Conservation (phyloP, 64 coral and sea anemone species). For the Montipora cactus region DNA sequence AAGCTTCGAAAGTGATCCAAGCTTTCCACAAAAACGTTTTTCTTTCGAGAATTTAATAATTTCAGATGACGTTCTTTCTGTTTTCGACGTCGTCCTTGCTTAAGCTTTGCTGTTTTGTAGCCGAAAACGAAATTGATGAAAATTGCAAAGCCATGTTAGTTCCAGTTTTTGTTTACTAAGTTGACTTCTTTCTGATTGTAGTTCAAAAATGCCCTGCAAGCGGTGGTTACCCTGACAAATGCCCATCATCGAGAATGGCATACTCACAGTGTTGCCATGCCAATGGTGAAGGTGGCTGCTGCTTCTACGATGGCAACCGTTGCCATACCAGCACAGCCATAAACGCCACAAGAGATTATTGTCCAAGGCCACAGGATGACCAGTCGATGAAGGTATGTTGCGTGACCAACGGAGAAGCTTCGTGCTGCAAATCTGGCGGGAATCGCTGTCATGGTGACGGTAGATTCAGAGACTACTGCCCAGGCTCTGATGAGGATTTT, state of each 20-base stretch:
- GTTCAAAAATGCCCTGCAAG: neutral
- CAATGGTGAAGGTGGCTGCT: neutral
- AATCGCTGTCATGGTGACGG: constrained; percentile 1
- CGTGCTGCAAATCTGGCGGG: neutral
- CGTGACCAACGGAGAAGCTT: neutral
- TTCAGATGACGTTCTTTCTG: too few relatives aligned
- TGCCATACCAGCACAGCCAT: neutral
- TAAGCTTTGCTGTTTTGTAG: too few relatives aligned
- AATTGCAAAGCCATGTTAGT: too few relatives aligned
- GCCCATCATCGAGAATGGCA: neutral
- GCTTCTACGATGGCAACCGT: neutral
- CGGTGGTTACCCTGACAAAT: too few relatives aligned
- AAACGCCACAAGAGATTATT: neutral
- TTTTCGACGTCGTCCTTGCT: too few relatives aligned
- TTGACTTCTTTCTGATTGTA: neutral
- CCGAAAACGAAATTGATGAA: too few relatives aligned
- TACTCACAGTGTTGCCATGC: neutral
- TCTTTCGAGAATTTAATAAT: too few relatives aligned
- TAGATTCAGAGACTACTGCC: neutral
- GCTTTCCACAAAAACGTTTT: too few relatives aligned
- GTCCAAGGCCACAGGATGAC: neutral
- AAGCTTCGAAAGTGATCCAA: too few relatives aligned
- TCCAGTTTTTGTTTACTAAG: too few relatives aligned
- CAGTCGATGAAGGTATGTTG: neutral
- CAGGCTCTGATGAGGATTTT: neutral